Evolutionary conservation across 2,113 vertebrate species (phyloP).

Genomic region (Dipodomys merriami): DNA sequence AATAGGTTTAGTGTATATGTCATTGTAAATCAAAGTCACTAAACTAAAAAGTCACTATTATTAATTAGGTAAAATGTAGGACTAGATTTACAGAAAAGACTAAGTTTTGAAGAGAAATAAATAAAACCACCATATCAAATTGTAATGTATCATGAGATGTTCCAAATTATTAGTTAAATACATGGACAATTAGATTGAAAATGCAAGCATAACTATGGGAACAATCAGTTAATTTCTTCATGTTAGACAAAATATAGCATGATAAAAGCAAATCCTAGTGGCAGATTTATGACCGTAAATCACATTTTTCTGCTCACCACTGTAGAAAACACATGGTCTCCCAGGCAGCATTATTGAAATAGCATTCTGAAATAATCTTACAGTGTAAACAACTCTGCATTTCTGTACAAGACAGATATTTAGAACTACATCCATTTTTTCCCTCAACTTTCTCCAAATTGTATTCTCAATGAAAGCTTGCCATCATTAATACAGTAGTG

Average conservation of each 20-base stretch:
- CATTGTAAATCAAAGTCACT: too few relatives aligned
- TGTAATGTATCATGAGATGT: too few relatives aligned
- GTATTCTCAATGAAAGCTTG: not conserved
- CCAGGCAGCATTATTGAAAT: not conserved
- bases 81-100: too few relatives aligned
- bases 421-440: not conserved
- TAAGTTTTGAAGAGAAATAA: too few relatives aligned
- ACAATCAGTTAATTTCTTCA: constrained; percentile 42
- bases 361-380: not conserved
- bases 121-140: too few relatives aligned
- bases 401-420: not conserved
- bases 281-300: constrained; percentile 46
- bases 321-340: not conserved
- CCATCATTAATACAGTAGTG: not conserved
- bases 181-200: constrained; percentile 37
- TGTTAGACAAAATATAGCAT: not conserved
- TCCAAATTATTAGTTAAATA: constrained; percentile 33
- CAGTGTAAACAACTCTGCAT: not conserved
- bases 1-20: too few relatives aligned
- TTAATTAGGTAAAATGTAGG: too few relatives aligned
- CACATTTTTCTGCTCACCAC: not conserved
- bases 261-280: constrained; percentile 31
- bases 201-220: constrained; percentile 40
- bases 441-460: not conserved
- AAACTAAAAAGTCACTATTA: too few relatives aligned